phyloP scores from a whole-genome alignment of 2,888 invertebrate species.

The Leptopilina drosophilae region DNA sequence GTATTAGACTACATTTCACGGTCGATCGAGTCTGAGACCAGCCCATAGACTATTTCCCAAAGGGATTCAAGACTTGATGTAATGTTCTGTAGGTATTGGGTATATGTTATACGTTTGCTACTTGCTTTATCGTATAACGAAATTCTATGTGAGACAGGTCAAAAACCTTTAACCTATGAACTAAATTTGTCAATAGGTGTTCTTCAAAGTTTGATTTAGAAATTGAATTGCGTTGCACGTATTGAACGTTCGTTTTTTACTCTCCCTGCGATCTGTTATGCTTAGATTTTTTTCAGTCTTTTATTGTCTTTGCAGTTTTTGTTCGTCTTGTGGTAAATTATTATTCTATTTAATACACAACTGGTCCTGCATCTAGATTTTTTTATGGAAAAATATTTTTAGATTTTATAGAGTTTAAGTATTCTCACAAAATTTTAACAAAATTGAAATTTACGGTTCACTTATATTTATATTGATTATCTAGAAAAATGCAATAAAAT shows the following conservation, averaged over 20 bases:
- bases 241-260: slow-evolving; percentile 54
- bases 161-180: slow-evolving; percentile 51
- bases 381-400: no score
- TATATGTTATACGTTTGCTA: slow-evolving; percentile 61
- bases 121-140: slow-evolving; percentile 66
- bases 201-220: slow-evolving; percentile 60
- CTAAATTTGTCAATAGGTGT: slow-evolving; percentile 64
- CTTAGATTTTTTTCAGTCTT: slow-evolving; percentile 40
- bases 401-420: no score
- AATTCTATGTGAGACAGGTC: slow-evolving; percentile 56
- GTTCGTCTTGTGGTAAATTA: slow-evolving; percentile 10
- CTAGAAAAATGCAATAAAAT: no score
- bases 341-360: no score
- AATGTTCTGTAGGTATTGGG: slow-evolving; percentile 66
- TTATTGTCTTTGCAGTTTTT: slow-evolving; percentile 46
- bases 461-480: no score
- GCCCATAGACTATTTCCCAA: slow-evolving; percentile 74
- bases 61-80: slow-evolving; percentile 72
- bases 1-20: slow-evolving; percentile 75
- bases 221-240: slow-evolving; percentile 68
- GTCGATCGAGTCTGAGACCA: slow-evolving; percentile 71
- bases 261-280: slow-evolving; percentile 49
- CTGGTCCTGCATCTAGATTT: no score
- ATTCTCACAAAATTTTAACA: no score
- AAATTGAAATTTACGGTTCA: no score